Evolutionary conservation across 2,888 invertebrate genomes (phyloP), one percentile per base, ranked within the genome.

Genomic region (Salticus scenicus): DNA sequence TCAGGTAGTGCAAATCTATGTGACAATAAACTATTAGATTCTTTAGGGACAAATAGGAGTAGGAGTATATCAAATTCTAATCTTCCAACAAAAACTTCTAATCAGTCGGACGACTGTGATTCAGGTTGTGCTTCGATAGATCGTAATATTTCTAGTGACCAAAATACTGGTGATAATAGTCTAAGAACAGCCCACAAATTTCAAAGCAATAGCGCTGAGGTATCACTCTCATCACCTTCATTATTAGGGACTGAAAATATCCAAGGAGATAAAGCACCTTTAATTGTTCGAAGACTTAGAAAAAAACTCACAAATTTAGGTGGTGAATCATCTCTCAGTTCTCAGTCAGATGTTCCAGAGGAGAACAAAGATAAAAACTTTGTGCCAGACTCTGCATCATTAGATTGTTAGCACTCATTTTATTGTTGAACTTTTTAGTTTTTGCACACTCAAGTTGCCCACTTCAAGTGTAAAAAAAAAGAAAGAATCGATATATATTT

Each of bases 321-420:
- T 4, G 72, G 64, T 31, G 76, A 71, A 7, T 83, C 83, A n/a
- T 76, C 83, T 14, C 27, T 76, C 31, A 83, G 72, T 64, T 76
- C 74, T 24, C 80, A 81, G 37, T 81, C 80, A 0, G 82, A 82
- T 75, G 33, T 37, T 28, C 82, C 75, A 10, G 66, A 75, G 24
- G 70, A 82, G 14, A 42, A 20, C 51, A 75, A 20, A 41, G 74
- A 75, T 28, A 63, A 41, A 51, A 69, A 63, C 24, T 14, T 72
- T 17, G 33, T 72, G 5, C 71, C 83, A 31, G 83, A 83, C 51
- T 77, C 83, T 7, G 77, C 83, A 17, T 82, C 82, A 31, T 24
- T 82, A 41, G 83, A 83, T 30, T 77, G 74, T 51, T 75, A 75
- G 74, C 74, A 70, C 7, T 42, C 42, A 70, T 70, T n/a, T 31